phyloP scores from a whole-genome alignment of 2,888 invertebrate species.

The Drosophila fulvimacula region DNA sequence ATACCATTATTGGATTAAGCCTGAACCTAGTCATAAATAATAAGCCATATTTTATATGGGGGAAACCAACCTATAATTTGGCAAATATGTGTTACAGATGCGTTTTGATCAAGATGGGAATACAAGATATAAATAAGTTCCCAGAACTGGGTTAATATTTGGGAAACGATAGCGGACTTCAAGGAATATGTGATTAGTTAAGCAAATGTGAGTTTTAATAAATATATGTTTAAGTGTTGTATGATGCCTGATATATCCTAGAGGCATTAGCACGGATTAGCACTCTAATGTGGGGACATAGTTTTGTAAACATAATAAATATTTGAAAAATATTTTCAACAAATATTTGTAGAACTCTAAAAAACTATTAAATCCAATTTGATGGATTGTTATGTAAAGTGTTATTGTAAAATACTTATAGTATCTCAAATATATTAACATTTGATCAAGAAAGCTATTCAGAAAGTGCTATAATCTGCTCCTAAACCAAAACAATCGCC shows the following conservation, averaged over 20 bases:
- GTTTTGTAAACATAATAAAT: too few relatives aligned
- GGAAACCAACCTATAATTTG: constrained; percentile 56
- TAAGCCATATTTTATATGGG: constrained; percentile 21
- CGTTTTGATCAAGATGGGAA: constrained; percentile 24
- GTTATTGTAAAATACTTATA: neutral
- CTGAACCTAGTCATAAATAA: constrained; percentile 52
- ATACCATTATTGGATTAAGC: constrained; percentile 25
- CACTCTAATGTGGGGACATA: too few relatives aligned
- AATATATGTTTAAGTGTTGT: neutral
- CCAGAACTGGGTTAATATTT: neutral
- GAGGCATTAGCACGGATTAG: too few relatives aligned
- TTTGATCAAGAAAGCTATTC: constrained; percentile 9
- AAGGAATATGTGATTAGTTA: neutral
- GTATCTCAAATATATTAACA: neutral
- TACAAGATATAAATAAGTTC: constrained; percentile 14
- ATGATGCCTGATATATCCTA: too few relatives aligned
- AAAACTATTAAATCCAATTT: too few relatives aligned
- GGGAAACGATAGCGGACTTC: neutral
- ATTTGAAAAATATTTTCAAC: too few relatives aligned
- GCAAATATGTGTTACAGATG: constrained; percentile 45
- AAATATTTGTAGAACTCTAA: too few relatives aligned
- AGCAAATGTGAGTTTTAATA: neutral
- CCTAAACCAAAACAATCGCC: constrained; percentile 25
- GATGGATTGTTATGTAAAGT: neutral
- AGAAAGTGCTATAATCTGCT: constrained; percentile 17